Evolutionary conservation across 2,888 invertebrate genomes (phyloP), one percentile per base, ranked within the genome.

Genomic region (Smittia aterrima): DNA sequence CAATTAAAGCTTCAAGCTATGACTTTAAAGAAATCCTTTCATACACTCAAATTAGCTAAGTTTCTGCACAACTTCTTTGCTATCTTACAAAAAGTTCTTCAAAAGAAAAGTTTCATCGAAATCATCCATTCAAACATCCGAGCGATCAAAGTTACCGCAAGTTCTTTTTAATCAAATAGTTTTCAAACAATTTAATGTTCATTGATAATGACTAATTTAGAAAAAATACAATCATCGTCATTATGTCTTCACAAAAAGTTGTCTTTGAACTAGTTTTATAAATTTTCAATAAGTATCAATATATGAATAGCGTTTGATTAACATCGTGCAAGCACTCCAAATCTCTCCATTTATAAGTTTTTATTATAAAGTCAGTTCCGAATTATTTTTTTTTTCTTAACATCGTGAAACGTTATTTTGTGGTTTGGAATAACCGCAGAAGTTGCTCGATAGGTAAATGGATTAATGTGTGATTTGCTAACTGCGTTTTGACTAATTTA

Each of bases 381-480:
- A 58, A 58, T 58, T n/a, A n/a, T n/a, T n/a, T n/a, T n/a, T n/a
- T n/a, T n/a, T n/a, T n/a, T 58, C 20, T 18, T 20, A 9, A 58
- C 1, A 13, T 13, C 58, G 58, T 58, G 58, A 58, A 58, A n/a
- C 32, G 47, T 47, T n/a, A 38, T 38, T 9, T 38, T 38, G 38
- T n/a, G n/a, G n/a, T n/a, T 58, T 58, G 2, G 58, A 22, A 22
- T 22, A 58, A 58, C 58, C 58, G 18, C 58, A 58, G 22, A 58
- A 47, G 58, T 7, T 22, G 58, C 22, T 58, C n/a, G 58, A 2
- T 58, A n/a, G n/a, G n/a, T n/a, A n/a, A 58, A 22, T 58, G 58
- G n/a, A 58, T 58, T n/a, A 58, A 58, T 58, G 58, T 58, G 22
- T 58, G 58, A 58, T 18, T 58, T 58, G 58, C 58, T 58, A 58